Conservation (phyloP, 2,113 vertebrate species). For the Ceyx melanurus region DNA sequence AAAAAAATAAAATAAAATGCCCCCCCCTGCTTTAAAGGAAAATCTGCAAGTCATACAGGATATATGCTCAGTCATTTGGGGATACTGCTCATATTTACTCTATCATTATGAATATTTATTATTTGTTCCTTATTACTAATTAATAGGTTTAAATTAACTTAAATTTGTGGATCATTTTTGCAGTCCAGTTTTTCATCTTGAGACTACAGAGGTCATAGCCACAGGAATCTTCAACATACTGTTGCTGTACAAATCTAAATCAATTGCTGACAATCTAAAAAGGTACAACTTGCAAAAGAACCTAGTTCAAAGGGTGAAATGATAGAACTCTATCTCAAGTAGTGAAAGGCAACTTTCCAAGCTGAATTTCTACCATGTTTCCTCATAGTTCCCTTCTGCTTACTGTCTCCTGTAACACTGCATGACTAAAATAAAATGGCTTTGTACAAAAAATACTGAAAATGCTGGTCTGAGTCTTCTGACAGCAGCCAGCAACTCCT, state of each 20-base stretch:
- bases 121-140: not conserved
- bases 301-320: not conserved
- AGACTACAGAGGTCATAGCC: not conserved
- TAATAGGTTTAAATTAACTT: not conserved
- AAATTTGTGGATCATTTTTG: not conserved
- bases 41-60: not conserved
- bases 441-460: conserved; percentile 5
- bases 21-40: not conserved
- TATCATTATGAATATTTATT: not conserved
- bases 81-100: not conserved
- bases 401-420: not conserved
- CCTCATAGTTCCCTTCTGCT: not conserved
- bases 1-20: not conserved
- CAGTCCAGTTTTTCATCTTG: not conserved
- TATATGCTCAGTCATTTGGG: not conserved
- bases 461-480: not conserved
- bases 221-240: not conserved
- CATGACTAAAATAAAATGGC: not conserved
- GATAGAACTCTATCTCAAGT: not conserved
- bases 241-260: not conserved
- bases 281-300: not conserved
- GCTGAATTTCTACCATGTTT: not conserved
- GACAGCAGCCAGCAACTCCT: not conserved
- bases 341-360: not conserved
- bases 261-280: not conserved